phyloP scores from a whole-genome alignment of 37 sponge, comb jelly and placozoan genomes.

The Spongilla lacustris region DNA sequence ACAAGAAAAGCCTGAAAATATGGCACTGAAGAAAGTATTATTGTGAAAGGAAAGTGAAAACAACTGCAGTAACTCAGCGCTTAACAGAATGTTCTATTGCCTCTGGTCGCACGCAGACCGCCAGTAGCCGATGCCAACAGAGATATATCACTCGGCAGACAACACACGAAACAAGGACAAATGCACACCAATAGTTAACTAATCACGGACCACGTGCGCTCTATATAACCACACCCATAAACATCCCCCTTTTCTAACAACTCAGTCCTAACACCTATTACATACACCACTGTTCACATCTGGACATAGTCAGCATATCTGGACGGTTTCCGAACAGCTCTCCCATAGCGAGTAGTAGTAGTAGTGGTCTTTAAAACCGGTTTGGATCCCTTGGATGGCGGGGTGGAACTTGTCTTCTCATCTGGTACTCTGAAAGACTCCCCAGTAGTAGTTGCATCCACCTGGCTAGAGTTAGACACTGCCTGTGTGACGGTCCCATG shows the following conservation, averaged over 20 bases:
- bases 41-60: no score
- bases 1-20: no score
- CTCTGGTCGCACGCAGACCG: no score
- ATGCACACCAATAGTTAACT: no score
- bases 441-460: background rate
- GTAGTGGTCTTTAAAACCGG: background rate
- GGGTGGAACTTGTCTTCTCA: background rate
- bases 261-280: background rate
- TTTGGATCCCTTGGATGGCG: slow-evolving; percentile 1
- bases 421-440: background rate
- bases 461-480: background rate
- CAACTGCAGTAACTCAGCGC: no score
- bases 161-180: no score
- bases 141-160: no score
- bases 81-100: no score
- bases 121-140: no score
- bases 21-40: no score
- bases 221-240: no score
- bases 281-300: slow-evolving; percentile 1
- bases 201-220: no score
- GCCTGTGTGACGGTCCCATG: background rate
- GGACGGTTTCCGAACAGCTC: background rate
- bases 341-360: slow-evolving; percentile 1
- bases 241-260: background rate
- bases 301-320: background rate